A percentile compares a stretch with the other conserved stretches of the same genome.
Evolutionary conservation across 2,113 vertebrate species (phyloP).

Genomic region (Tetrao urogallus): DNA sequence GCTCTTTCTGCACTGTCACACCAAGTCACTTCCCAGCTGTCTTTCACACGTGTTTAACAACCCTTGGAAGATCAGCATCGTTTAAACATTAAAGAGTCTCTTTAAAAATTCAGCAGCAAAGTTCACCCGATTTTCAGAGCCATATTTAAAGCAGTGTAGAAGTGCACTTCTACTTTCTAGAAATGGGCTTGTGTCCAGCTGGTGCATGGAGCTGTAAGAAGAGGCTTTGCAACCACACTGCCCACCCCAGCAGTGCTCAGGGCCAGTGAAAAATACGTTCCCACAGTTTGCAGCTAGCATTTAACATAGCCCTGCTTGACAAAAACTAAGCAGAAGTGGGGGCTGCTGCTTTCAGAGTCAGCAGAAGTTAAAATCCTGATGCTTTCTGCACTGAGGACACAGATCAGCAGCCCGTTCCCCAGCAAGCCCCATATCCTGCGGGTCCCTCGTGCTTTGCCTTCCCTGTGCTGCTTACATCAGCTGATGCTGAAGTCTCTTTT

Average conservation of each 20-base stretch:
- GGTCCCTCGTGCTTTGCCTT: neutral
- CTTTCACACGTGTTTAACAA: neutral
- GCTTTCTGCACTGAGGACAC: neutral
- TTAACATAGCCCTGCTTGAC: neutral
- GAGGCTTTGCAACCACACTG: neutral
- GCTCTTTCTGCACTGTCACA: neutral
- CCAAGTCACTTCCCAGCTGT: neutral
- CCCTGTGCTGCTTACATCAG: neutral
- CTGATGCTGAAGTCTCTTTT: neutral
- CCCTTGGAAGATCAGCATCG: neutral
- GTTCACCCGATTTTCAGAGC: conserved; percentile 1
- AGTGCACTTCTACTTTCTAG: neutral
- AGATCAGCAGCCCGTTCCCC: neutral
- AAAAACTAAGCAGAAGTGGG: neutral
- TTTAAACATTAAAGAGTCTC: conserved; percentile 42
- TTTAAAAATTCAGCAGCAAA: conserved; percentile 59
- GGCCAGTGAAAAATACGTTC: neutral
- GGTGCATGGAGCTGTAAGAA: neutral
- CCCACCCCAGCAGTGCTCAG: neutral
- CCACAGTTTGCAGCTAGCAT: neutral
- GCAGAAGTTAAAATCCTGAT: neutral
- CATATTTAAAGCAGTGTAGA: neutral
- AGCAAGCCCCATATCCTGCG: accelerated
- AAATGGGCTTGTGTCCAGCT: neutral
- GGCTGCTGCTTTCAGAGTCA: neutral